Base-by-base conservation (phyloP, 2,888 invertebrate species). In the Idaea straminata region DNA sequence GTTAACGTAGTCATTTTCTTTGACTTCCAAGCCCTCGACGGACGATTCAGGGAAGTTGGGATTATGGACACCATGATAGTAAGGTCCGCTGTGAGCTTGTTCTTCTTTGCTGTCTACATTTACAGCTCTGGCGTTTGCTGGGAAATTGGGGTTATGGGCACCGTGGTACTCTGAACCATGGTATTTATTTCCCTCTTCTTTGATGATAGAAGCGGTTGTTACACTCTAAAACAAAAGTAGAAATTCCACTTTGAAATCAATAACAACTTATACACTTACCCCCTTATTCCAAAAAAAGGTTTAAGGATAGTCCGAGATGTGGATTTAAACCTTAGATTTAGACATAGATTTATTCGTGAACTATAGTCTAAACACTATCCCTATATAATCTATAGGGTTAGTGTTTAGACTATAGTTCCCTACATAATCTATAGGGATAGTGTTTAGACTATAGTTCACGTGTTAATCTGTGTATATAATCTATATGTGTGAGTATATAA, bases 71-170 rank as follows among this genome's bases (percentile, higher is more conserved):
- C 47, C 63, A 6, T 61, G 58, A 16, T 65, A 61, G 34, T 47
- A 47, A 13, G 47, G 47, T 47, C 47, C 47, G 10, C 47, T 47
- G 10, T 47, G 47, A 7, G 5, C 47, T 10, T 10, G 7, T 47
- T 61, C 61, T n/a, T n/a, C 57, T 16, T 35, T 35, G 0, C 62
- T 62, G 35, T 68, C 68, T 59, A 65, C 59, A 10, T 61, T 62
- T 65, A 61, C 59, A 47, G 47, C 7, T 47, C 13, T 13, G 7
- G 5, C 47, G 47, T 47, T 4, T 47, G 7, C 47, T 47, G 13
- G 47, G 2, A 47, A 47, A 47, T 47, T 47, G 10, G 47, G 47
- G 13, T 47, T 47, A 47, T 47, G 47, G 47, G 7, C 47, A 47
- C 47, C 5, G 13, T 47, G 47, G 47, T 47, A 47, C 47, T 47